Evolutionary conservation across 2,797 vertebrate genomes (phyloP).

Genomic region (Carduelis carduelis): DNA sequence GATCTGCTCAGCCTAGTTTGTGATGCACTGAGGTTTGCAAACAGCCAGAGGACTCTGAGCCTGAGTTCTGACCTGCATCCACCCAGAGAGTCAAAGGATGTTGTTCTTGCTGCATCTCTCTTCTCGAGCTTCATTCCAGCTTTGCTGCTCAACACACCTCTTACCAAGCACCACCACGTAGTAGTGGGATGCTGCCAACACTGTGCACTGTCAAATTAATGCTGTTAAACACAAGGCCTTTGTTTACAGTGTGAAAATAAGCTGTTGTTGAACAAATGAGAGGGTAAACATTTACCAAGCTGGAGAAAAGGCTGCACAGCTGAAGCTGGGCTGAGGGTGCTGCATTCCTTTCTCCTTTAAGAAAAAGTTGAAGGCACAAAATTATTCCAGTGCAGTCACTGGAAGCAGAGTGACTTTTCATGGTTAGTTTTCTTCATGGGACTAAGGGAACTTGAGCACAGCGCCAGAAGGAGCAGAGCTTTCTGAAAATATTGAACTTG

Average conservation of each 20-base stretch:
- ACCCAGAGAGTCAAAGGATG: neutral
- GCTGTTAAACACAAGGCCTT: neutral
- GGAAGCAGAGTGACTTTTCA: conserved; percentile 11
- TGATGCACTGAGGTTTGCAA: neutral
- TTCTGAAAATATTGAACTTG: neutral
- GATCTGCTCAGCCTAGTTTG: neutral
- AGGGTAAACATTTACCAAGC: conserved; percentile 19
- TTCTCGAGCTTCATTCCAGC: neutral
- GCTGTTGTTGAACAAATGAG: neutral
- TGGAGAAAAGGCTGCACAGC: neutral
- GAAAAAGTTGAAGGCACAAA: neutral
- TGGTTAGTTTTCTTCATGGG: neutral
- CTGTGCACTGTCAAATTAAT: neutral
- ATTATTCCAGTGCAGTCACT: neutral
- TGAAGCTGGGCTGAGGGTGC: neutral
- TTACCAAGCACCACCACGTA: neutral
- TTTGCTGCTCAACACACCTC: neutral
- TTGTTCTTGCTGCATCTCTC: neutral
- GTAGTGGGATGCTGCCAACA: neutral
- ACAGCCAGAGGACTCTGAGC: neutral
- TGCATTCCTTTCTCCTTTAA: neutral
- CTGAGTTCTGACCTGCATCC: neutral
- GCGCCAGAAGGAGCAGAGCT: neutral
- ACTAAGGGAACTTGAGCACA: neutral
- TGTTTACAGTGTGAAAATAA: neutral